Conservation (phyloP, 2,113 vertebrate genomes). For the Saguinus imperator region DNA sequence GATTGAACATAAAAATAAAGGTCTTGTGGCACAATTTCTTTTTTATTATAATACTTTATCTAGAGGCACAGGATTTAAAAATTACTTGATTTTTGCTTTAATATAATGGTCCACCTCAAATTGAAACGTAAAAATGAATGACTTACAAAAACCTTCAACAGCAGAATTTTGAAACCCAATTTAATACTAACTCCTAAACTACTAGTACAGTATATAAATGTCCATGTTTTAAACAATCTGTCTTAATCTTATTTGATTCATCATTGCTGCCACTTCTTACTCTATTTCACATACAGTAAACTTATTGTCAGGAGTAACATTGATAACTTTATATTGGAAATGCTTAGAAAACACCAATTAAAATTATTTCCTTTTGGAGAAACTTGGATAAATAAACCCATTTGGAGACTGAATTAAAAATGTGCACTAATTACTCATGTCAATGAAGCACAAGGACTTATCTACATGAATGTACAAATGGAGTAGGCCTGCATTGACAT, state of each 20-base stretch:
- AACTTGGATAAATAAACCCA: background rate
- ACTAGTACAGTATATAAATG: background rate
- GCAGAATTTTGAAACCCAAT: slow-evolving; percentile 30
- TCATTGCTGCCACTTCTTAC: background rate
- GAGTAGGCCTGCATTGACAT: background rate
- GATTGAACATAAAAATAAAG: slow-evolving; percentile 31
- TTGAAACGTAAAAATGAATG: slow-evolving; percentile 29
- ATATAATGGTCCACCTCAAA: background rate
- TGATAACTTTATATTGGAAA: background rate
- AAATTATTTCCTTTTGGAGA: background rate
- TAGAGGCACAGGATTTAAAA: slow-evolving; percentile 26
- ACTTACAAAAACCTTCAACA: background rate
- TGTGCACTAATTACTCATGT: background rate
- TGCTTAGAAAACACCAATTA: background rate
- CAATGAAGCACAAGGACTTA: background rate
- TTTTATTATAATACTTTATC: slow-evolving; percentile 21
- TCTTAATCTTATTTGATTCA: background rate
- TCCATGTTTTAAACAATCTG: background rate
- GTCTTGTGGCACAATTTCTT: background rate
- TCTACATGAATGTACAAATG: background rate
- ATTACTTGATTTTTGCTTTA: slow-evolving; percentile 36
- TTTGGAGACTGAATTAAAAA: background rate
- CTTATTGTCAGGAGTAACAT: background rate
- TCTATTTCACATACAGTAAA: background rate
- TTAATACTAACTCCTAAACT: slow-evolving; percentile 50